These are phyloP conservation scores for Astreopora myriophthalma DNA, from an alignment of 64 coral and sea anemone genomes.

Conservation along the genomic window DNA sequence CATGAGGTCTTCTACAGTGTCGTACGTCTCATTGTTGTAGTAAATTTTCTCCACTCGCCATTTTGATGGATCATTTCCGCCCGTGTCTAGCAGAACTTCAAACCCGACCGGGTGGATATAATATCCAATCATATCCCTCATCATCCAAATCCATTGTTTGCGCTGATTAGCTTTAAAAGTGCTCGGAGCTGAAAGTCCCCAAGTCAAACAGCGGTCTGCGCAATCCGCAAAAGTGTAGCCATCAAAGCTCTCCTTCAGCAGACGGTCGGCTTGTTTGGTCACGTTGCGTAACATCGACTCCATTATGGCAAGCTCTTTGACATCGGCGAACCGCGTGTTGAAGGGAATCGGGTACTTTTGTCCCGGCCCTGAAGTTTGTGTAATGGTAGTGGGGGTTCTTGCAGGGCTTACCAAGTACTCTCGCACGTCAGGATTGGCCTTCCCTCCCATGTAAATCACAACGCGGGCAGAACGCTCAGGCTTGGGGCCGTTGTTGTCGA, in stretches of 20 bases:
- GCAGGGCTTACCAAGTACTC: conserved; percentile 71
- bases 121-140: conserved; percentile 11
- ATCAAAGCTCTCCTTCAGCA: conserved; percentile 73
- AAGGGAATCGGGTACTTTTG: conserved; percentile 80
- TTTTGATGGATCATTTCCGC: conserved; percentile 64
- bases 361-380: conserved; percentile 17
- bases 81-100: conserved; percentile 55
- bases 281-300: conserved; percentile 11
- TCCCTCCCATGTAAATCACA: conserved; percentile 58
- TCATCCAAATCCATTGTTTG: conserved; percentile 65
- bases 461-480: conserved; percentile 58
- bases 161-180: conserved; percentile 48
- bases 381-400: conserved; percentile 7
- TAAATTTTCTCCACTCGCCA: conserved; percentile 81
- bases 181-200: conserved; percentile 50
- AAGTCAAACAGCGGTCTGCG: conserved; percentile 44
- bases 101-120: conserved; percentile 70
- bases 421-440: conserved; percentile 31
- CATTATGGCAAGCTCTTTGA: conserved; percentile 30
- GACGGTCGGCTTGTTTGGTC: not conserved
- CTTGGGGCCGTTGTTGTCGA: conserved; percentile 59
- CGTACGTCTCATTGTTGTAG: conserved; percentile 77
- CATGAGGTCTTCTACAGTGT: conserved; percentile 43
- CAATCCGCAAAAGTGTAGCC: conserved; percentile 54
- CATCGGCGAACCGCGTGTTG: conserved; percentile 67